Base-by-base conservation (phyloP, 2,888 invertebrate genomes). In the Anorthoa munda region DNA sequence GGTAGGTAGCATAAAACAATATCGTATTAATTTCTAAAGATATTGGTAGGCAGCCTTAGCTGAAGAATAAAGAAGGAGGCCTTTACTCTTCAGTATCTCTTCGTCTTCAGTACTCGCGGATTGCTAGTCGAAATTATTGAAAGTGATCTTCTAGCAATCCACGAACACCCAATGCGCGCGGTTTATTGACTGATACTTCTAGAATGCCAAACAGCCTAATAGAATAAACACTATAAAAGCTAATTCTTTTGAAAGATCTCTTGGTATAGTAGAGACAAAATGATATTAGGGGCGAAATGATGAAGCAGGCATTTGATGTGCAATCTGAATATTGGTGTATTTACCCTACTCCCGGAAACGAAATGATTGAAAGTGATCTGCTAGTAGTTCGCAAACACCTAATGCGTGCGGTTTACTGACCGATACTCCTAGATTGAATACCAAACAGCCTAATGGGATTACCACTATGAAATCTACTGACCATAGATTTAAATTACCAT, bases 301-400 rank as follows among this genome's bases (percentile, higher is more conserved):
- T 4, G 12, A n/a, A 51, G 4, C 48, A 12, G 15, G 17, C 2
- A 13, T 13, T 60, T 31, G 17, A 23, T 18, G 13, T 12, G 13
- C 26, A 23, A 12, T 21, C 0, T 1, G 13, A 15, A 0, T 2
- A 46, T 9, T 31, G 61, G 65, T 51, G 4, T 26, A 58, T 4
- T n/a, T 45, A 75, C 81, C 81, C 60, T 79, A 9, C 15, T 53
- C 60, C 18, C 66, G 63, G 64, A 66, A n/a, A 75, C 63, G 66
- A 60, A 76, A 67, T 83, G 50, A 84, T 83, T 77, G 84, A 77
- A 86, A 86, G 86, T 86, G 74, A 79, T 85, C 83, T 70, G 61
- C 48, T 51, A 58, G 48, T 39, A 31, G 50, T 13, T n/a, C 63
- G 63, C 59, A 26, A 56, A 61, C 48, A 45, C 31, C 51, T 50